These are phyloP conservation scores for Oligia strigilis DNA, from an alignment of 2,888 invertebrate species.

Conservation along the genomic window DNA sequence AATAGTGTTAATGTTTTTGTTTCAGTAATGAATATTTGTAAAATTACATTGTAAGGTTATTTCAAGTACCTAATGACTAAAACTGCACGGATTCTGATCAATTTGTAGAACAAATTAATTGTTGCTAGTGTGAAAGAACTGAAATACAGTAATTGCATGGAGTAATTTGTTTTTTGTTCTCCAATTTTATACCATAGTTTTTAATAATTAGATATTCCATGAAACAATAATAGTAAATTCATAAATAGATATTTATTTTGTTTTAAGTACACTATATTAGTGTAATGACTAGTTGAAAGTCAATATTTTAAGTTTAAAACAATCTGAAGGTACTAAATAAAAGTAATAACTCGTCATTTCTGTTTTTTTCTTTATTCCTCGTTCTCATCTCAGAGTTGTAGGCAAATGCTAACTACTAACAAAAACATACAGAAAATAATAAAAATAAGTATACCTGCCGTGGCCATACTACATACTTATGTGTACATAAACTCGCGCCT, in stretches of 20 bases:
- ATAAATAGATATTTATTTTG: slow-evolving; percentile 77
- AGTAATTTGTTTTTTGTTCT: slow-evolving; percentile 18
- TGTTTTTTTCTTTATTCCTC: slow-evolving; percentile 38
- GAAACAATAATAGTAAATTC: slow-evolving; percentile 54
- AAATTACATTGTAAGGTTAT: slow-evolving; percentile 39
- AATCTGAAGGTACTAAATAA: slow-evolving; percentile 81
- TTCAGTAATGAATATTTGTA: slow-evolving; percentile 53
- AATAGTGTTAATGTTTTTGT: slow-evolving; percentile 70
- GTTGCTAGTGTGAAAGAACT: slow-evolving; percentile 48
- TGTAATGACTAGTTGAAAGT: slow-evolving; percentile 82
- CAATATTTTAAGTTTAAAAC: slow-evolving; percentile 75
- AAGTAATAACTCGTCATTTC: slow-evolving; percentile 61
- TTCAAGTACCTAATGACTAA: slow-evolving; percentile 58
- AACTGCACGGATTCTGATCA: slow-evolving; percentile 55
- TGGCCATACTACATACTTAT: neutral
- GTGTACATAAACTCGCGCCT: no score
- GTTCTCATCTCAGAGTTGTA: neutral
- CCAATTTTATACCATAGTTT: slow-evolving; percentile 30
- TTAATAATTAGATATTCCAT: slow-evolving; percentile 44
- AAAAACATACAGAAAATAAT: neutral
- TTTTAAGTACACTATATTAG: slow-evolving; percentile 89
- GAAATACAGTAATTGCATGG: slow-evolving; percentile 34
- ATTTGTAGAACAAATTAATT: slow-evolving; percentile 58
- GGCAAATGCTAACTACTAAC: neutral
- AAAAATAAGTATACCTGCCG: neutral